Evolutionary conservation across 1,140 invertebrate species (phyloP).

Genomic region (Drosophila guanche): DNA sequence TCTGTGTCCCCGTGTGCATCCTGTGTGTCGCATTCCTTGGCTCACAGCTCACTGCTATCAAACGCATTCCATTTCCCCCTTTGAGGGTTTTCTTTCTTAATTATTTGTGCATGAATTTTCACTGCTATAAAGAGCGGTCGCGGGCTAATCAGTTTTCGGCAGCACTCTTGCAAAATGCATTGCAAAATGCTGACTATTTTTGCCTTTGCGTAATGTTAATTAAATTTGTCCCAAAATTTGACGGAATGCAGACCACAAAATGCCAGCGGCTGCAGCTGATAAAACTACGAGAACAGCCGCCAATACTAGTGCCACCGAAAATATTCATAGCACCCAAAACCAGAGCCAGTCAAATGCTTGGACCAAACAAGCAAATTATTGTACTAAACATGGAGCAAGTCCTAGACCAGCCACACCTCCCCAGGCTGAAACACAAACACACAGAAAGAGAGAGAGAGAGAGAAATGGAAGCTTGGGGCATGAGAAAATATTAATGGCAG

Average conservation of each 20-base stretch:
- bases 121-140: too few species aligned
- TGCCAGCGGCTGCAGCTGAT: conserved; percentile 31
- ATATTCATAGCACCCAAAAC: conserved; percentile 40
- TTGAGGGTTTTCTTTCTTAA: conserved; percentile 47
- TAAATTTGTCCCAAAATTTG: conserved; percentile 55
- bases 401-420: not conserved
- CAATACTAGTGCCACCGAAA: too few species aligned
- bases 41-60: conserved; percentile 21
- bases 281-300: conserved; percentile 20
- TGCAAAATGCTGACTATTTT: conserved; percentile 3
- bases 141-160: conserved; percentile 33
- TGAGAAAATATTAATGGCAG: conserved; percentile 76
- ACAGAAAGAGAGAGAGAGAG: not conserved
- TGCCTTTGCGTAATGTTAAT: conserved; percentile 48
- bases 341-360: conserved; percentile 58
- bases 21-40: conserved; percentile 10
- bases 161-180: conserved; percentile 30
- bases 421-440: conserved; percentile 7
- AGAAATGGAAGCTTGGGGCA: conserved; percentile 21
- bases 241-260: conserved; percentile 29
- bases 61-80: conserved; percentile 72
- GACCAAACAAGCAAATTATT: conserved; percentile 69
- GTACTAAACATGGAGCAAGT: conserved; percentile 24
- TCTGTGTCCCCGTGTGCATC: not conserved
- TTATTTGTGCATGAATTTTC: conserved; percentile 33